Evolutionary conservation across 2,888 invertebrate species (phyloP).

Genomic region (Deilephila elpenor): DNA sequence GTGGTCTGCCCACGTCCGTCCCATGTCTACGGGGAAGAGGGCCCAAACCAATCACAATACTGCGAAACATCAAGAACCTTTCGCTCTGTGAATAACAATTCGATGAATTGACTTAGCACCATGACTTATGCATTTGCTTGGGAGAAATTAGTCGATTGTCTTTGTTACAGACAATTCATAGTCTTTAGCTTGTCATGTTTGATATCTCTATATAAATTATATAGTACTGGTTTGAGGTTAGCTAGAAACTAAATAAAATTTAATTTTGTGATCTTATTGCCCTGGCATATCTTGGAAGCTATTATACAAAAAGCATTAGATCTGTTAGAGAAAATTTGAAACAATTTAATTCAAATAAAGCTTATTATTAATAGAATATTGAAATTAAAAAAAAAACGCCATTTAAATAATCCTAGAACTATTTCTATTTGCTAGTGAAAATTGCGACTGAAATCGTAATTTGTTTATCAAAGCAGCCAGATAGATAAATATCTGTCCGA

Average conservation of each 20-base stretch:
- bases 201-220: too few relatives aligned
- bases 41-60: constrained; percentile 40
- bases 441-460: neutral
- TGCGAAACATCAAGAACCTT: constrained; percentile 35
- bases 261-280: too few relatives aligned
- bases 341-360: neutral
- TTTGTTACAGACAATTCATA: neutral
- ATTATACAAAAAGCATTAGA: too few relatives aligned
- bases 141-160: neutral
- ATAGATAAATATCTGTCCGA: neutral
- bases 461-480: neutral
- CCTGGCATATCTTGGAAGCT: too few relatives aligned
- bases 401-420: neutral
- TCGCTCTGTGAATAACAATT: constrained; percentile 43
- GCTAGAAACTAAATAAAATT: too few relatives aligned
- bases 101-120: constrained; percentile 31
- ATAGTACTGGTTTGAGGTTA: too few relatives aligned
- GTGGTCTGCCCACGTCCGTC: constrained; percentile 37
- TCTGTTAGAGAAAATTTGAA: too few relatives aligned
- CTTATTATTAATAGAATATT: neutral
- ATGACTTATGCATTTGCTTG: constrained; percentile 8
- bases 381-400: neutral
- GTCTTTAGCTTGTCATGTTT: too few relatives aligned
- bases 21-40: constrained; percentile 25
- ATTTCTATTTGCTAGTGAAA: neutral